Percentiles rank a stretch among this genome's conserved stretches.
Evolutionary conservation across 2,888 invertebrate species (phyloP).

Genomic region (Schrankia costaestrigalis): DNA sequence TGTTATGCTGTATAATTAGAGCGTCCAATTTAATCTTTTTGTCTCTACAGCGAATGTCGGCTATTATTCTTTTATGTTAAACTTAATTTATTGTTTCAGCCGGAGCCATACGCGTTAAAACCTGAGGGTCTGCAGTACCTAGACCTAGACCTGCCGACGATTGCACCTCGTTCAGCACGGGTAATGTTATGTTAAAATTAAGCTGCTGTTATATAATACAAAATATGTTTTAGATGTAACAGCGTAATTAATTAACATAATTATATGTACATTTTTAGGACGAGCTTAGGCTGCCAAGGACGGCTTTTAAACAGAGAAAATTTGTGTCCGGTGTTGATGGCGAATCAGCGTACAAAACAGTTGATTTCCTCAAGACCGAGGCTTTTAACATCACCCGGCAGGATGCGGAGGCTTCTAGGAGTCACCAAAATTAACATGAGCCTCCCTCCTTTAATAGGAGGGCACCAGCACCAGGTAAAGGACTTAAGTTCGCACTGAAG

Average conservation of each 20-base stretch:
- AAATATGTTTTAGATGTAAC: no score
- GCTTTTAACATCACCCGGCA: constrained; percentile 93
- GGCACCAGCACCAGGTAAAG: background rate
- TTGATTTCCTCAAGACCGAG: constrained; percentile 96
- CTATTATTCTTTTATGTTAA: background rate
- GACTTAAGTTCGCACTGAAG: constrained; percentile 2
- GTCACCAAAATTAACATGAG: constrained; percentile 18
- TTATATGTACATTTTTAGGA: no score
- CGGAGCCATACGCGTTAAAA: constrained; percentile 41
- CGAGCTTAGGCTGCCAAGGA: no score
- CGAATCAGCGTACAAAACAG: constrained; percentile 90
- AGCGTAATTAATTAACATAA: no score
- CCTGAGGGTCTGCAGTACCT: constrained; percentile 85
- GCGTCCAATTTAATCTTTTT: background rate
- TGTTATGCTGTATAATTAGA: background rate
- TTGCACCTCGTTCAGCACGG: constrained; percentile 45
- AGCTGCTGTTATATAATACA: no score
- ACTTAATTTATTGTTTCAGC: constrained; percentile 2
- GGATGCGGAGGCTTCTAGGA: constrained; percentile 86
- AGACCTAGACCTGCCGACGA: constrained; percentile 89
- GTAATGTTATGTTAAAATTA: constrained; percentile 33
- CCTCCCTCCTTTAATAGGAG: constrained; percentile 1
- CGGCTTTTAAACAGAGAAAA: constrained; percentile 52
- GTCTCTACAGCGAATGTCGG: background rate
- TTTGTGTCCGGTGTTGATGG: constrained; percentile 48